A percentile compares a stretch with the other conserved stretches of the same genome.
These are phyloP conservation scores for Eupelmus urozonus DNA, from an alignment of 2,888 invertebrate genomes.

Conservation along the genomic window DNA sequence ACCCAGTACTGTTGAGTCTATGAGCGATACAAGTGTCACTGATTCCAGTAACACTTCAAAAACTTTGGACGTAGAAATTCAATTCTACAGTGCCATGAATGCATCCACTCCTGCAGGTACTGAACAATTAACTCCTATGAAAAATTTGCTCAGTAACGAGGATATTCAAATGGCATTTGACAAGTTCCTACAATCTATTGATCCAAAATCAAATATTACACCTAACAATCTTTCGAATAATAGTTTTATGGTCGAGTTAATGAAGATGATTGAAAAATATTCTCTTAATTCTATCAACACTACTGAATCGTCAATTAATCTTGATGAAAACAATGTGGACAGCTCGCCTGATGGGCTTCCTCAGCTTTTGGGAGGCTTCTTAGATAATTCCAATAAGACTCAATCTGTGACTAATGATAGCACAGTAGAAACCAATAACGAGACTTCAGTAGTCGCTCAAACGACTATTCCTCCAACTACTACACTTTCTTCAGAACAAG, in stretches of 20 bases:
- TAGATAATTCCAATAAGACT: constrained; percentile 65
- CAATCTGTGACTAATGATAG: constrained; percentile 58
- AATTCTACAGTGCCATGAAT: constrained; percentile 40
- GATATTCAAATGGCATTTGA: constrained; percentile 24
- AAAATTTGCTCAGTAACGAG: constrained; percentile 41
- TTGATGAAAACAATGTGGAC: constrained; percentile 44
- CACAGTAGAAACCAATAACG: constrained; percentile 52
- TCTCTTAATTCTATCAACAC: constrained; percentile 31
- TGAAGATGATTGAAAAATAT: constrained; percentile 39
- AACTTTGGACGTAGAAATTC: constrained; percentile 52
- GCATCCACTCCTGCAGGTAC: constrained; percentile 47
- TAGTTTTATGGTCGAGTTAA: constrained; percentile 34
- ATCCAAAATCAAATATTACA: constrained; percentile 36
- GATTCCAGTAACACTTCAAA: constrained; percentile 32
- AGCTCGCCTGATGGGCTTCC: constrained; percentile 59
- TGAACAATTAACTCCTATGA: constrained; percentile 37
- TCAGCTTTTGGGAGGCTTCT: constrained; percentile 65
- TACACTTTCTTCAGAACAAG: constrained; percentile 39
- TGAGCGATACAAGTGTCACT: constrained; percentile 12
- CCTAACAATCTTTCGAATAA: constrained; percentile 43
- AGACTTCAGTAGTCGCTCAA: constrained; percentile 55
- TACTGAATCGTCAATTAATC: constrained; percentile 25
- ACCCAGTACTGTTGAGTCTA: constrained; percentile 19
- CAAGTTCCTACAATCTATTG: constrained; percentile 28
- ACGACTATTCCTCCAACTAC: constrained; percentile 48